Base-by-base conservation (phyloP, 2,797 vertebrate species). In the Sebastes cheni region DNA sequence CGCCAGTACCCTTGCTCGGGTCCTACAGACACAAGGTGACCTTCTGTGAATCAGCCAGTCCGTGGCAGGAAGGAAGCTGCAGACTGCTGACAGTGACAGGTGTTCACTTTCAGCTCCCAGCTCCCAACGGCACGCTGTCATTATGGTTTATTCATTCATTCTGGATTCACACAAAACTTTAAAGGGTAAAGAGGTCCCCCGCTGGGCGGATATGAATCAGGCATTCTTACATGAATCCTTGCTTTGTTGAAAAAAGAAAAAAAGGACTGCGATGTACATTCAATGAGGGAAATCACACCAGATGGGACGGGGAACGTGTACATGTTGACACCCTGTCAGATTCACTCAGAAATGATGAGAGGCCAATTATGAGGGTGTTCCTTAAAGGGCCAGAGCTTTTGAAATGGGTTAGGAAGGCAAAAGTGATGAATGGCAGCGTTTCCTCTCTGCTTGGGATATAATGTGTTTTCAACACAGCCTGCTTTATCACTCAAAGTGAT, bases 11-110 rank as follows among this genome's bases (percentile, higher is more conserved):
- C 61, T 62, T 18, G 75, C 75, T 80, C 82, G 23, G 85, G 79
- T 86, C 84, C 88, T 34, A 42, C 77, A 85, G 79, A 91, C 88
- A 89, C 91, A 93, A 92, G 90, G 91, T 93, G 92, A 95, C 92
- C 91, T 88, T 90, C 85, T 81, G 71, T 80, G 85, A 81, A 81
- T 79, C 78, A 82, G 72, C 70, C 86, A 46, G 83, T 77, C 72
- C 30, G 72, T 77, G 76, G 67, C 75, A 67, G 77, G 23, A 12
- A 67, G 77, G 23, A 12, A 72, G 83, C 82, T 56, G 84, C 79
- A 84, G 88, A 89, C 83, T 78, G 89, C 91, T 89, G 91, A 93
- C 90, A 84, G 80, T 89, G 92, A 93, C 90, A 90, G 91, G 92
- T 91, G 87, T 89, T 92, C 79, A 79, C 89, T 89, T 89, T 77